Conservation (phyloP, 2,797 vertebrate species). For the Onychomys leucogaster region DNA sequence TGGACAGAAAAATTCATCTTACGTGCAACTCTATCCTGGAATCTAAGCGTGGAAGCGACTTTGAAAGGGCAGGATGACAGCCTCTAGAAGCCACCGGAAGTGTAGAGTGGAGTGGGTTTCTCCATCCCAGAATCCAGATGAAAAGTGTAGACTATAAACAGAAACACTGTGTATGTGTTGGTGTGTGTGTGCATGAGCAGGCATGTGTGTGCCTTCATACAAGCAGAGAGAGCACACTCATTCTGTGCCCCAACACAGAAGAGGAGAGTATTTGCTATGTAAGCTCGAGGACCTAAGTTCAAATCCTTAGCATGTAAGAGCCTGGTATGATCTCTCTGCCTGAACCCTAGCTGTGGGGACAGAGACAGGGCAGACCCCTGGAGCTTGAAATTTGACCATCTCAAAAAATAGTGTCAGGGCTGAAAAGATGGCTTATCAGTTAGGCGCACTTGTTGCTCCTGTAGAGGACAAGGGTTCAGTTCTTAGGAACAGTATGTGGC, state of each 20-base stretch:
- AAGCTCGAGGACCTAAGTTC: background rate
- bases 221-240: background rate
- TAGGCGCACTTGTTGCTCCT: background rate
- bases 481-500: background rate
- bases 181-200: background rate
- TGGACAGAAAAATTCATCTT: slow-evolving; percentile 42
- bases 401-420: background rate
- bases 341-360: background rate
- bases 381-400: background rate
- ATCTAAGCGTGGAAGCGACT: background rate
- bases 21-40: background rate
- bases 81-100: background rate
- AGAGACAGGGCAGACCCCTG: background rate
- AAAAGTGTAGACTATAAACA: slow-evolving; percentile 16
- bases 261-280: background rate
- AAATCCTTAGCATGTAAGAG: background rate
- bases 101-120: background rate
- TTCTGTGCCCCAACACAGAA: background rate
- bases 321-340: background rate
- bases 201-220: too few relatives aligned
- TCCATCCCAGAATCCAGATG: slow-evolving; percentile 9
- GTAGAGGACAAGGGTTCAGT: background rate
- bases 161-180: background rate
- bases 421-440: background rate
- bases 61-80: background rate